phyloP scores from a whole-genome alignment of 2,888 invertebrate species.

The Auanema sp. region DNA sequence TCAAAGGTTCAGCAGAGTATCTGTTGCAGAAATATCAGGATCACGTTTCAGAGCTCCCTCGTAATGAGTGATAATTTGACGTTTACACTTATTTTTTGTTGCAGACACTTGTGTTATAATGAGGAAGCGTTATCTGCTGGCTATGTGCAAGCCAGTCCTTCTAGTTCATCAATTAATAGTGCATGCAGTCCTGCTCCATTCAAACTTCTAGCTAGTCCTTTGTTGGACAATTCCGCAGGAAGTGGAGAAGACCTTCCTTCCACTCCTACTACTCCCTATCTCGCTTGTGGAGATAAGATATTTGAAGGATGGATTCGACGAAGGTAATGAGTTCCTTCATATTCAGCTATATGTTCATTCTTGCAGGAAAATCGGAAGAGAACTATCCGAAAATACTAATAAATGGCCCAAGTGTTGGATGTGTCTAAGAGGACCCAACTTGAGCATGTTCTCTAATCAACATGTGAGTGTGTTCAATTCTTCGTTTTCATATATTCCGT shows the following conservation, averaged over 20 bases:
- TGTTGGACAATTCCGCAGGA: constrained; percentile 26
- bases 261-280: constrained; percentile 19
- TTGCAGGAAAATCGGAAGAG: constrained; percentile 41
- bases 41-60: constrained; percentile 35
- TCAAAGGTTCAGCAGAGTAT: constrained; percentile 22
- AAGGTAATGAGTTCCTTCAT: constrained; percentile 16
- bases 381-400: constrained; percentile 43
- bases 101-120: neutral
- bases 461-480: constrained; percentile 26
- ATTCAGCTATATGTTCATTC: neutral
- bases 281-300: constrained; percentile 26
- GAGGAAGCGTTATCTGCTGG: neutral
- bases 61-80: neutral
- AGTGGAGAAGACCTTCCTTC: constrained; percentile 12
- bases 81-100: neutral
- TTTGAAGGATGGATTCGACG: constrained; percentile 52
- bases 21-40: constrained; percentile 27
- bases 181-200: constrained; percentile 40
- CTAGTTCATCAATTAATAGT: constrained; percentile 42
- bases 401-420: constrained; percentile 61
- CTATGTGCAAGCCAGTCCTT: constrained; percentile 37
- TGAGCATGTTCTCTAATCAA: constrained; percentile 52
- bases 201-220: constrained; percentile 19
- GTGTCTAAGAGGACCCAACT: constrained; percentile 41
- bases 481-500: constrained; percentile 12